phyloP scores from a whole-genome alignment of 2,888 invertebrate genomes.

The Apocheima hispidaria region DNA sequence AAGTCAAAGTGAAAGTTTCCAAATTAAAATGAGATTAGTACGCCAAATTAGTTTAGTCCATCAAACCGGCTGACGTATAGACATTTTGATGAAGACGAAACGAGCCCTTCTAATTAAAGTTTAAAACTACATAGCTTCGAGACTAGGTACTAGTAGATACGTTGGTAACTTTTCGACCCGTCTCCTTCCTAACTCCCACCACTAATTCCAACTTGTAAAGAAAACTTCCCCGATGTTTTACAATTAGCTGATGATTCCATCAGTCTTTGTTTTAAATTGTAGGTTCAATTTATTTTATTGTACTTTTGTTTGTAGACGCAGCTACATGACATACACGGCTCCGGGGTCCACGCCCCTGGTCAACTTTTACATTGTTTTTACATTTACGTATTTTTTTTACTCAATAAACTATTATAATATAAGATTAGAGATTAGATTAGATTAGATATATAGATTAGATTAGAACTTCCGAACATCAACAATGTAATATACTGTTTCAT shows the following conservation, averaged over 20 bases:
- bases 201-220: constrained; percentile 15
- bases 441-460: no score
- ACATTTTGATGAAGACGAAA: constrained; percentile 26
- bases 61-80: constrained; percentile 29
- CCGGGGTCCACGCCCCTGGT: no score
- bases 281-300: not conserved
- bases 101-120: constrained; percentile 21
- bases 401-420: no score
- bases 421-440: no score
- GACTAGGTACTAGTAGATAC: not conserved
- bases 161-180: constrained; percentile 4
- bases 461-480: no score
- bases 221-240: not conserved
- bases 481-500: no score
- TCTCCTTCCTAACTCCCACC: constrained; percentile 5
- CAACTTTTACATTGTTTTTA: no score
- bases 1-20: constrained; percentile 22
- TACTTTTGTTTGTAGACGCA: no score
- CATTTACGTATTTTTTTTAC: no score
- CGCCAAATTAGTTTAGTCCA: constrained; percentile 20
- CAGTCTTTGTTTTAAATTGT: not conserved
- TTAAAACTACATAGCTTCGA: constrained; percentile 15
- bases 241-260: not conserved
- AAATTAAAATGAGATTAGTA: constrained; percentile 33
- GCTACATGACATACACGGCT: no score